Conservation (phyloP, 2,113 vertebrate genomes). For the Periophthalmodon schlosseri region DNA sequence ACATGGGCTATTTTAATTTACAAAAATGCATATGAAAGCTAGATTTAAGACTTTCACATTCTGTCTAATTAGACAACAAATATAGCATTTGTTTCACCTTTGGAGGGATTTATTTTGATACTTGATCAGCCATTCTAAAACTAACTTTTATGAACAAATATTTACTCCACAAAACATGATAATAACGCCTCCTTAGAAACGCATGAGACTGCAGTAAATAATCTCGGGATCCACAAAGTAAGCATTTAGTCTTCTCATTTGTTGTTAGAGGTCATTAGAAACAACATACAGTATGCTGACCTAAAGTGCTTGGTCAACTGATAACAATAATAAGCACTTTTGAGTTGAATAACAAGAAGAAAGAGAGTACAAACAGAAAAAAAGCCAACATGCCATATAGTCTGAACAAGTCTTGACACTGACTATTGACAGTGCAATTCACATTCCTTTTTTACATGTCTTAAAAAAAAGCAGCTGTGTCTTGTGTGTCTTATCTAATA, state of each 20-base stretch:
- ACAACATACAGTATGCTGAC: neutral
- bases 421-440: slow-evolving; percentile 11
- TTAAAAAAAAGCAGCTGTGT: neutral
- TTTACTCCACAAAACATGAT: neutral
- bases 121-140: too few relatives aligned
- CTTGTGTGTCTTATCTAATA: neutral
- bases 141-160: neutral
- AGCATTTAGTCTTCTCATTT: neutral
- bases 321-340: neutral
- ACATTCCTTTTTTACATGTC: slow-evolving; percentile 41
- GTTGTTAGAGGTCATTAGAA: neutral
- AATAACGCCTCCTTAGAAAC: too few relatives aligned
- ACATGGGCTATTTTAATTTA: too few relatives aligned
- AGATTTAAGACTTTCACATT: too few relatives aligned
- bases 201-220: neutral
- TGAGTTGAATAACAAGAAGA: neutral
- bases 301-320: neutral
- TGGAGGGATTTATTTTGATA: too few relatives aligned
- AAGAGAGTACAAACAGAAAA: neutral
- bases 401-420: slow-evolving; percentile 59
- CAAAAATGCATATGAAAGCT: too few relatives aligned
- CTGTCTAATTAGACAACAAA: too few relatives aligned
- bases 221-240: neutral
- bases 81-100: too few relatives aligned
- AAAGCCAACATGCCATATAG: neutral